A percentile compares a stretch with the other conserved stretches of the same genome.
Conservation (phyloP, 1,140 invertebrate species). For the Drosophila nigromelanica region DNA sequence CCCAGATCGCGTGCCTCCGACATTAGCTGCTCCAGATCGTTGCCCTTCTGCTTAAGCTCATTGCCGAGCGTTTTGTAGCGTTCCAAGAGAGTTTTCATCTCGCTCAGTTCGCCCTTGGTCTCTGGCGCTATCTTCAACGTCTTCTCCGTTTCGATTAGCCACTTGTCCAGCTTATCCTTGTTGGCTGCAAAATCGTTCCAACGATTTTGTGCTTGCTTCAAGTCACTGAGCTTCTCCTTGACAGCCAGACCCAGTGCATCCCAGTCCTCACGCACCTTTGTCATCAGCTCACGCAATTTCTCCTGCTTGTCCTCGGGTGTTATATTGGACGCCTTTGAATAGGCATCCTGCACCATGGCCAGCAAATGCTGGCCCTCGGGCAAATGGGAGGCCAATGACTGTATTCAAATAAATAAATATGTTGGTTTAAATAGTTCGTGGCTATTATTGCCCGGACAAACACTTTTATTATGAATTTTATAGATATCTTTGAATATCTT, state of each 20-base stretch:
- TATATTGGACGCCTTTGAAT: slow-evolving; percentile 92
- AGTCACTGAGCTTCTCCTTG: slow-evolving; percentile 90
- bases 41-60: slow-evolving; percentile 89
- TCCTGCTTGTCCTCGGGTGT: slow-evolving; percentile 92
- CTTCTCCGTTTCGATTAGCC: slow-evolving; percentile 89
- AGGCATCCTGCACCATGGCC: slow-evolving; percentile 91
- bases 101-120: slow-evolving; percentile 92
- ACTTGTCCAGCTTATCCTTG: slow-evolving; percentile 88
- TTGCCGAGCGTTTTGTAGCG: slow-evolving; percentile 91
- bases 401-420: slow-evolving; percentile 36
- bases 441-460: no score
- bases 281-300: slow-evolving; percentile 89
- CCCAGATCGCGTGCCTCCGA: slow-evolving; percentile 90
- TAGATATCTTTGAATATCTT: no score
- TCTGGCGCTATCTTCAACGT: slow-evolving; percentile 87
- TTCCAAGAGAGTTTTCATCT: slow-evolving; percentile 95
- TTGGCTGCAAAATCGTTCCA: slow-evolving; percentile 93
- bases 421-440: background rate
- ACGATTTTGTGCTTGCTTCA: slow-evolving; percentile 90
- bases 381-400: slow-evolving; percentile 89
- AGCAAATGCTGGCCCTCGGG: slow-evolving; percentile 95
- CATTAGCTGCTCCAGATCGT: slow-evolving; percentile 89
- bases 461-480: no score
- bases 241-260: slow-evolving; percentile 92
- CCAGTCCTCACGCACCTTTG: slow-evolving; percentile 90